Conservation (phyloP, 2,888 invertebrate species). For the Drosophila subquinaria region DNA sequence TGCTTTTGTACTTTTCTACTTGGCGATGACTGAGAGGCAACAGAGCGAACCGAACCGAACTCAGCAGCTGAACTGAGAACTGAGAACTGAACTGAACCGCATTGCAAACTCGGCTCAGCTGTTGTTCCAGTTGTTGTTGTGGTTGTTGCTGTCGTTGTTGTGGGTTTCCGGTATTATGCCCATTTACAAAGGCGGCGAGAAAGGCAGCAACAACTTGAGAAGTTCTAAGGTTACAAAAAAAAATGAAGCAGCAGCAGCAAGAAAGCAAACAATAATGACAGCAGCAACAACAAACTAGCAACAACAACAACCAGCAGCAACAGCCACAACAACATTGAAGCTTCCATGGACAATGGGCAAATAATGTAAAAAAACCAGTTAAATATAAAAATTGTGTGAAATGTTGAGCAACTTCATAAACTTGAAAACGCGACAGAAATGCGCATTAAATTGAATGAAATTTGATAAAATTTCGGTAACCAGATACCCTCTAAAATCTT, state of each 20-base stretch:
- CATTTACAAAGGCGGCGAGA: conserved; percentile 76
- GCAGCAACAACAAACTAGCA: conserved; percentile 47
- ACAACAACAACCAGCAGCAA: conserved; percentile 17
- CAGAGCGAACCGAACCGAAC: conserved; percentile 54
- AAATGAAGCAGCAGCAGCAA: conserved; percentile 36
- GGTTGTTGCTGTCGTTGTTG: conserved; percentile 60
- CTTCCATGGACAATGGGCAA: neutral
- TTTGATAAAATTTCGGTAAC: too few relatives aligned
- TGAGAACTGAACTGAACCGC: too few relatives aligned
- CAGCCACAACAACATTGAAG: conserved; percentile 1
- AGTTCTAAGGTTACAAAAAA: conserved; percentile 74
- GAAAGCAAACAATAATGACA: conserved; percentile 65
- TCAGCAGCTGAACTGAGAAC: too few relatives aligned
- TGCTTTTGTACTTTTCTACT: conserved; percentile 39
- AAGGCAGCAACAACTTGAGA: conserved; percentile 68
- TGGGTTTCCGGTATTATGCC: conserved; percentile 81
- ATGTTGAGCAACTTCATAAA: neutral
- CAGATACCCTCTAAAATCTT: too few relatives aligned
- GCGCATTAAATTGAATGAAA: too few relatives aligned
- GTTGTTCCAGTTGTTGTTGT: too few relatives aligned
- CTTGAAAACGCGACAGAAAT: neutral
- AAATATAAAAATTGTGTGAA: neutral
- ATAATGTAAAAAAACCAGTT: neutral
- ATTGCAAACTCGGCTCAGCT: too few relatives aligned
- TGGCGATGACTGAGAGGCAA: conserved; percentile 56